phyloP scores from a whole-genome alignment of 1,140 invertebrate genomes.

The Coenobita brevimanus region DNA sequence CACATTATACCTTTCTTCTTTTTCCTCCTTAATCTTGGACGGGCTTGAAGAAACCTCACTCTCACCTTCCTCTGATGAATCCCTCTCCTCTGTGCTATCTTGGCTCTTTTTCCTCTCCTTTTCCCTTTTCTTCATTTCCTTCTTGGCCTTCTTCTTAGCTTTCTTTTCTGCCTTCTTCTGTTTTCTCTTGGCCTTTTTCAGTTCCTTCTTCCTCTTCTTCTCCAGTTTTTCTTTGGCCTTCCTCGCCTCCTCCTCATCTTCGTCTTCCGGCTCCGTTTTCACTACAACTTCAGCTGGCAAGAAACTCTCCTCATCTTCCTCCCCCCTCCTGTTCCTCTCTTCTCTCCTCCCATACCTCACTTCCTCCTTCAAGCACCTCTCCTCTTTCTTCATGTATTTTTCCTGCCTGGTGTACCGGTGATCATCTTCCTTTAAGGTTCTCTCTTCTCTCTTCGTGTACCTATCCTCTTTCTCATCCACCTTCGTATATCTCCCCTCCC shows the following conservation, averaged over 20 bases:
- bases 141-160: neutral
- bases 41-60: neutral
- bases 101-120: neutral
- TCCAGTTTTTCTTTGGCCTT: slow-evolving; percentile 19
- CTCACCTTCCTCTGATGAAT: neutral
- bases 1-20: neutral
- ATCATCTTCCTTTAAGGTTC: neutral
- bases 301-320: neutral
- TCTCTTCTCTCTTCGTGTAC: neutral
- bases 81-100: neutral
- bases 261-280: neutral
- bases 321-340: neutral
- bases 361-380: neutral
- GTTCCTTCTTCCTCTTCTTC: neutral
- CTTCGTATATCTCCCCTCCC: neutral
- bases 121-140: neutral
- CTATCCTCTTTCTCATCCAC: neutral
- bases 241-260: slow-evolving; percentile 15
- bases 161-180: neutral
- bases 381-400: no score
- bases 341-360: neutral
- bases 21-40: neutral
- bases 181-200: neutral
- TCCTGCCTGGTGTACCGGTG: neutral
- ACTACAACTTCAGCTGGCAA: neutral